Percentiles rank a stretch among this genome's conserved stretches.
Evolutionary conservation across 2,888 invertebrate species (phyloP).

Genomic region (Rhaphigaster nebulosa): DNA sequence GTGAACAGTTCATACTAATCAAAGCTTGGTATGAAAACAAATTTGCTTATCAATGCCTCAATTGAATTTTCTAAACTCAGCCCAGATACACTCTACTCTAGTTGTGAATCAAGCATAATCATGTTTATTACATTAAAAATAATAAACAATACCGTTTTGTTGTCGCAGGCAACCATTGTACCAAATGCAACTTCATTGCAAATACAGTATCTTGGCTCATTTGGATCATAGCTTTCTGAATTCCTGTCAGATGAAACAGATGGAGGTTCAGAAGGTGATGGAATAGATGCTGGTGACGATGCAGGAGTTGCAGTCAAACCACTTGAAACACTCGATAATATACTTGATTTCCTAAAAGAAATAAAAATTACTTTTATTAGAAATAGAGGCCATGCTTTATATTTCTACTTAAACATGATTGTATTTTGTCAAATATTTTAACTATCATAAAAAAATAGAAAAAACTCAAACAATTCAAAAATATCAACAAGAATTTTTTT

Average conservation of each 20-base stretch:
- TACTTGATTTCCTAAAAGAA: slow-evolving; percentile 68
- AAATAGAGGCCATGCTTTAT: not conserved
- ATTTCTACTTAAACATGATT: slow-evolving; percentile 9
- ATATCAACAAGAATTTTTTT: no score
- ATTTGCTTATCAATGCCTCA: not conserved
- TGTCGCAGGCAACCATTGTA: slow-evolving; percentile 99
- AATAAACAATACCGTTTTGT: slow-evolving; percentile 81
- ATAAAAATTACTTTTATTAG: not conserved
- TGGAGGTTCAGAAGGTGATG: slow-evolving; percentile 62
- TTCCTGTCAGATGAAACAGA: slow-evolving; percentile 61
- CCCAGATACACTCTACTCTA: not conserved
- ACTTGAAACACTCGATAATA: slow-evolving; percentile 61
- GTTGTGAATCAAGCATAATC: not conserved
- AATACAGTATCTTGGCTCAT: slow-evolving; percentile 95
- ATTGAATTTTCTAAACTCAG: not conserved
- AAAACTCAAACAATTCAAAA: no score
- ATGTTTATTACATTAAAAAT: slow-evolving; percentile 64
- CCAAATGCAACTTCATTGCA: slow-evolving; percentile 94
- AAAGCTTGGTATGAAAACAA: no score
- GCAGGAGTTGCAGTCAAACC: slow-evolving; percentile 59
- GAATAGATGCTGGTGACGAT: slow-evolving; percentile 63
- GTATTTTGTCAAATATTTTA: not conserved
- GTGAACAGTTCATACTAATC: no score
- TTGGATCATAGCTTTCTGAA: slow-evolving; percentile 91
- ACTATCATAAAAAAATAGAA: no score